phyloP scores from a whole-genome alignment of 2,797 vertebrate genomes.

The Fringilla coelebs region DNA sequence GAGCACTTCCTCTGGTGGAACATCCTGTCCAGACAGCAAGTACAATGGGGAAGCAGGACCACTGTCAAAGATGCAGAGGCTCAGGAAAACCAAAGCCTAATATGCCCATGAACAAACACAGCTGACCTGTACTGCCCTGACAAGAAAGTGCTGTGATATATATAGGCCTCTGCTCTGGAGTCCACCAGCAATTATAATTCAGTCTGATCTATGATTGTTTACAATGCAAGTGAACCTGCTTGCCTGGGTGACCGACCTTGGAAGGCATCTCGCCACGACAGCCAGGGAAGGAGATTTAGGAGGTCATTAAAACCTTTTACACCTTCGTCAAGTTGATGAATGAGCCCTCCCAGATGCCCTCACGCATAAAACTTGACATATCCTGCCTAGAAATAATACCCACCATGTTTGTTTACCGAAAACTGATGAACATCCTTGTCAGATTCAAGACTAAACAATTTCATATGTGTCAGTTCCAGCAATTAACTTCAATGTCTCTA shows the following conservation, averaged over 20 bases:
- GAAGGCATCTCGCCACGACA: background rate
- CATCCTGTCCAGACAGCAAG: conserved; percentile 68
- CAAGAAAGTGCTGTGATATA: conserved; percentile 5
- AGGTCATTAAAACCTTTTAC: conserved; percentile 55
- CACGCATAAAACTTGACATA: background rate
- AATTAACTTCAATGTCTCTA: background rate
- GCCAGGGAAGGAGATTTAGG: conserved; percentile 35
- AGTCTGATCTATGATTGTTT: conserved; percentile 53
- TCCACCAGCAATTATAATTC: conserved; percentile 29
- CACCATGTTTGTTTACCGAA: conserved; percentile 8
- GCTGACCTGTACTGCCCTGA: conserved; percentile 45
- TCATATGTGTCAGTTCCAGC: background rate
- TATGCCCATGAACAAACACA: conserved; percentile 24
- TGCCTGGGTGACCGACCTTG: conserved; percentile 38
- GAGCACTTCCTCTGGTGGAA: conserved; percentile 56
- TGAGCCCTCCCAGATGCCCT: background rate
- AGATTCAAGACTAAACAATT: conserved; percentile 47
- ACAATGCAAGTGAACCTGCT: conserved; percentile 39
- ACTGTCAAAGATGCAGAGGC: conserved; percentile 28
- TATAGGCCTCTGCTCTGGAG: background rate
- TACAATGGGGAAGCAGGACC: conserved; percentile 55
- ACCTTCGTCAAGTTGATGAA: conserved; percentile 9
- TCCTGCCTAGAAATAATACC: conserved; percentile 46
- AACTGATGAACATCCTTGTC: conserved; percentile 32
- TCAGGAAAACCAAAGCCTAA: conserved; percentile 38